phyloP scores from a whole-genome alignment of 2,888 invertebrate genomes.

The Brachyptera risi region DNA sequence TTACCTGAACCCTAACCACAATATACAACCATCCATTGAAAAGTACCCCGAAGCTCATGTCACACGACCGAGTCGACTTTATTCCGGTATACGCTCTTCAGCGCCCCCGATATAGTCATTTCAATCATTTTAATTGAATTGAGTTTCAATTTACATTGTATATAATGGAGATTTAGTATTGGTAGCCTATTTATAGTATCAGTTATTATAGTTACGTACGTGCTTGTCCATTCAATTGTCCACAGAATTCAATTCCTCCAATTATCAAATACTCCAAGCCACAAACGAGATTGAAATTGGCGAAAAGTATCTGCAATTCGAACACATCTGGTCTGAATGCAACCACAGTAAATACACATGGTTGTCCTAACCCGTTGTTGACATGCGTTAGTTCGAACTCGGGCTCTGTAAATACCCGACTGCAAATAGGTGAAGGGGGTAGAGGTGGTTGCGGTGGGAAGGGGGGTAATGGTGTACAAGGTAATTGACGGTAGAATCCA shows the following conservation, averaged over 20 bases:
- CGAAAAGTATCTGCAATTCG: conserved; percentile 40
- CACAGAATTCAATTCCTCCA: conserved; percentile 41
- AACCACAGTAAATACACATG: conserved; percentile 7
- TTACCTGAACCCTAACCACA: too few relatives aligned
- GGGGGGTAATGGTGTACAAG: conserved; percentile 39
- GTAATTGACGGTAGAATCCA: conserved; percentile 45
- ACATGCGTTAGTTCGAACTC: conserved; percentile 13
- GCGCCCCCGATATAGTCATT: too few relatives aligned
- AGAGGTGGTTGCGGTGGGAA: conserved; percentile 25
- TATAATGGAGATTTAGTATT: too few relatives aligned
- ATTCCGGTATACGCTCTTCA: too few relatives aligned
- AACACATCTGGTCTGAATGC: conserved; percentile 40
- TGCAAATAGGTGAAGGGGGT: conserved; percentile 7
- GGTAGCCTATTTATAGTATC: too few relatives aligned
- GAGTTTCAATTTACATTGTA: too few relatives aligned
- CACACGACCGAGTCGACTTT: too few relatives aligned
- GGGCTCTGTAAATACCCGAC: neutral
- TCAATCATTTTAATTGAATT: too few relatives aligned
- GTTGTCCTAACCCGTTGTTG: too few relatives aligned
- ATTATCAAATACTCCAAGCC: conserved; percentile 40
- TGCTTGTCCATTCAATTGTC: conserved; percentile 39
- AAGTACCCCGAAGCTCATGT: too few relatives aligned
- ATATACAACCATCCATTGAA: too few relatives aligned
- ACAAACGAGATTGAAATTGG: conserved; percentile 41
- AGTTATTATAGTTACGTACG: too few relatives aligned